A percentile compares a stretch with the other conserved stretches of the same genome.
phyloP scores from a whole-genome alignment of 2,797 vertebrate species.

The Pteropus rufus region DNA sequence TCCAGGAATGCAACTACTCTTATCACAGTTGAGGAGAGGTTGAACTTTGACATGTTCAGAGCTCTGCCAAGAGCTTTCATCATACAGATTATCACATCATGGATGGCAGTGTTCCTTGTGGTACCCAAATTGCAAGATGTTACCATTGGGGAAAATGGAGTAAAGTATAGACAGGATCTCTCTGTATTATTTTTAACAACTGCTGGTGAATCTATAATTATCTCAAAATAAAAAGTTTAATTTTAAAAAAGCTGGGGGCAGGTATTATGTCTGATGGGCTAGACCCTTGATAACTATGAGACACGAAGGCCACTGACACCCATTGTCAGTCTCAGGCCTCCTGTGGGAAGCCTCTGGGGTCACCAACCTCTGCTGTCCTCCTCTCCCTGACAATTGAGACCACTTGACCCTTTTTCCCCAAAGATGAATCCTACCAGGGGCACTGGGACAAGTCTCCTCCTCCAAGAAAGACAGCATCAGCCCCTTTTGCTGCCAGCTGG shows the following conservation, averaged over 20 bases:
- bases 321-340: not conserved
- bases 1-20: not conserved
- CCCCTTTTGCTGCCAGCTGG: not conserved
- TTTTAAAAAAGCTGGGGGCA: not conserved
- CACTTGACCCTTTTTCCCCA: not conserved
- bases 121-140: not conserved
- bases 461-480: not conserved
- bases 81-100: not conserved
- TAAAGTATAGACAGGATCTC: not conserved
- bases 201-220: not conserved
- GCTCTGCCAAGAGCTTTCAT: conserved; percentile 28
- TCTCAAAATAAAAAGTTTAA: not conserved
- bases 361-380: not conserved
- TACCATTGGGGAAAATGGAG: not conserved
- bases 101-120: not conserved
- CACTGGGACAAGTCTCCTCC: not conserved
- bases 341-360: not conserved
- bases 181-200: not conserved
- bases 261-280: not conserved
- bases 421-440: not conserved
- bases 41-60: not conserved
- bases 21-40: not conserved
- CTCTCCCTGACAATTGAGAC: not conserved
- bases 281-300: not conserved
- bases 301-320: too few relatives aligned